These are phyloP conservation scores for Drosophila mimica DNA, from an alignment of 2,888 invertebrate genomes.

Conservation along the genomic window DNA sequence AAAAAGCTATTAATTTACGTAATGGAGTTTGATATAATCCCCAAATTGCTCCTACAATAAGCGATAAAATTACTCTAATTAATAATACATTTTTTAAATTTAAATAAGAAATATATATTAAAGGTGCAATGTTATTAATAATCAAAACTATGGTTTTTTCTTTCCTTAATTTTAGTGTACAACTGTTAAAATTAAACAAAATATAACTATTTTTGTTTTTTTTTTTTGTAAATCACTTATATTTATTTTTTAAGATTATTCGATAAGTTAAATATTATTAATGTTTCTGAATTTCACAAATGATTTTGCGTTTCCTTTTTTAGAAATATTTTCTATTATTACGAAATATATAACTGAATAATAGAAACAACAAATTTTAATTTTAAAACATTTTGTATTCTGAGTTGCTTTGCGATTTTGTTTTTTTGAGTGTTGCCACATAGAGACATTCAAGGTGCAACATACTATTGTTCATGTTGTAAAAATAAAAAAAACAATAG, in stretches of 20 bases:
- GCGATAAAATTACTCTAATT: slow-evolving; percentile 85
- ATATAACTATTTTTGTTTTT: too few species aligned
- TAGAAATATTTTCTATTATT: not conserved
- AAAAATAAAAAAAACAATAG: not conserved
- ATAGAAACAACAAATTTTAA: not conserved
- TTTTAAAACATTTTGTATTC: not conserved
- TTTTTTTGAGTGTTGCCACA: not conserved
- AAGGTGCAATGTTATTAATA: slow-evolving; percentile 87
- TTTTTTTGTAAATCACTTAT: too few species aligned
- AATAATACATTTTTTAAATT: slow-evolving; percentile 85
- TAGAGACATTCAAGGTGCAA: not conserved
- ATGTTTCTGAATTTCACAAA: not conserved
- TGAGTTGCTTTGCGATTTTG: not conserved
- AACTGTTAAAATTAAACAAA: not conserved
- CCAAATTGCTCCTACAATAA: slow-evolving; percentile 86
- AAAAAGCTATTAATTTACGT: slow-evolving; percentile 88
- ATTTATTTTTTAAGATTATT: not conserved
- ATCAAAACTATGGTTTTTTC: not conserved
- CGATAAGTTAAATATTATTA: not conserved
- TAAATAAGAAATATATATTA: slow-evolving; percentile 86
- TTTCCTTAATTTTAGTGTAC: not conserved
- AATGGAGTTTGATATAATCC: slow-evolving; percentile 87
- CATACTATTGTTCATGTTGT: not conserved
- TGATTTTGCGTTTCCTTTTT: not conserved
- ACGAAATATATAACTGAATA: not conserved